phyloP scores from a whole-genome alignment of 1,140 invertebrate genomes.

The Ceratoteleas bidentatus region DNA sequence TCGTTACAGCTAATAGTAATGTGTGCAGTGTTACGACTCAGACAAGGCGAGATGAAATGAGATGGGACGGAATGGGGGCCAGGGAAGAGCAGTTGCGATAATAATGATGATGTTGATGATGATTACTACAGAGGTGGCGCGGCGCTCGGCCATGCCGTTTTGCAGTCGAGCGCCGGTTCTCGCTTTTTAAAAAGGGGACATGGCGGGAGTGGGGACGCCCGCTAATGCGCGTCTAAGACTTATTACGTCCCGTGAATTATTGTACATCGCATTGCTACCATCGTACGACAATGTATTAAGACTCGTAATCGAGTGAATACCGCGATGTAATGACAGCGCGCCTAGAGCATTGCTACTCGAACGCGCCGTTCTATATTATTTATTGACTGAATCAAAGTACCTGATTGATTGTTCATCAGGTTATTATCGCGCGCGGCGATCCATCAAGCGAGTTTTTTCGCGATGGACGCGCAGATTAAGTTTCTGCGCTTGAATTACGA shows the following conservation, averaged over 20 bases:
- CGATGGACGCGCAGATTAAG: constrained; percentile 7
- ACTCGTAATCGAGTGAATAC: constrained; percentile 46
- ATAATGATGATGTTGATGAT: constrained; percentile 80
- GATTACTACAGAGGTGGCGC: constrained; percentile 73
- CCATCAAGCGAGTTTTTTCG: constrained; percentile 16
- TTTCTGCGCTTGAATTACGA: constrained; percentile 22
- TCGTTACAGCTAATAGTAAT: constrained; percentile 72
- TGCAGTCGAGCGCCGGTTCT: constrained; percentile 54
- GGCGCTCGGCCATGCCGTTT: constrained; percentile 70
- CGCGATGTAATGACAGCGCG: constrained; percentile 37
- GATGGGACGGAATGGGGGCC: constrained; percentile 66
- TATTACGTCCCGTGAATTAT: constrained; percentile 67
- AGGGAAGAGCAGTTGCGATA: constrained; percentile 70
- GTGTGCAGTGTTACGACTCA: constrained; percentile 65
- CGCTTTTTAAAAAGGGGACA: constrained; percentile 69
- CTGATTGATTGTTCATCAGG: constrained; percentile 34
- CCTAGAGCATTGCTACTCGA: constrained; percentile 30
- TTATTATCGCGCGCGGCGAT: constrained; percentile 8
- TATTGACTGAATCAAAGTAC: constrained; percentile 33
- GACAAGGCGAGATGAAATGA: constrained; percentile 67
- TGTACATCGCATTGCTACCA: constrained; percentile 62
- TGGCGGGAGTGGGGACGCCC: constrained; percentile 60
- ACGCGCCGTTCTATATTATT: constrained; percentile 50
- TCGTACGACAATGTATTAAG: constrained; percentile 56
- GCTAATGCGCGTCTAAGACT: constrained; percentile 71